phyloP scores from a whole-genome alignment of 2,113 vertebrate genomes.

The Oenanthe melanoleuca region DNA sequence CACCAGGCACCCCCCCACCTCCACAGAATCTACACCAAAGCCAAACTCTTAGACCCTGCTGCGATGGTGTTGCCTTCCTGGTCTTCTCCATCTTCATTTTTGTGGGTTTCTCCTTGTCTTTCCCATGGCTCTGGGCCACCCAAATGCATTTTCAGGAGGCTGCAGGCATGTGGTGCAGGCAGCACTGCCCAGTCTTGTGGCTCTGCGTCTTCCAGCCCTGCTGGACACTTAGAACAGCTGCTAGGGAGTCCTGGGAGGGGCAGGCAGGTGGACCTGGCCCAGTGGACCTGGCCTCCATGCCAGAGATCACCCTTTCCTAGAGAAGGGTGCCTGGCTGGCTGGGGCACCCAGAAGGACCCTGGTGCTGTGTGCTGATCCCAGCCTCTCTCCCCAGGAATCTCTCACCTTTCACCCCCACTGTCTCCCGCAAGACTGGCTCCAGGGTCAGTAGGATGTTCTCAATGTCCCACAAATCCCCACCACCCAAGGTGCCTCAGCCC shows the following conservation, averaged over 20 bases:
- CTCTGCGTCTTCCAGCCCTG: neutral
- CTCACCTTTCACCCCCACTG: conserved; percentile 87
- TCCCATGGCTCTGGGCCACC: neutral
- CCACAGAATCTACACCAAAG: fast-evolving
- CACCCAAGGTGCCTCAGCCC: conserved; percentile 92
- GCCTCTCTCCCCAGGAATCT: conserved; percentile 78
- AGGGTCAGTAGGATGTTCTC: conserved; percentile 94
- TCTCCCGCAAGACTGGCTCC: conserved; percentile 86
- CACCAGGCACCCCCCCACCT: neutral
- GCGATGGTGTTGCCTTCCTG: neutral
- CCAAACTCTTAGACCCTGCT: neutral
- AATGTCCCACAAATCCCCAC: conserved; percentile 86
- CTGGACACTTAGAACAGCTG: neutral
- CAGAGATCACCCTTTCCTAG: neutral
- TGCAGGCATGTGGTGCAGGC: neutral
- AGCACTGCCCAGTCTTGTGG: fast-evolving
- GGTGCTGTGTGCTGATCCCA: neutral
- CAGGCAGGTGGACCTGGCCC: neutral
- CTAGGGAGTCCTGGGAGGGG: neutral
- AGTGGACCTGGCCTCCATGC: neutral
- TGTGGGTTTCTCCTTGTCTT: neutral
- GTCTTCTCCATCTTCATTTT: neutral
- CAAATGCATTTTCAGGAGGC: neutral
- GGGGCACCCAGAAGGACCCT: neutral
- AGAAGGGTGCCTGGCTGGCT: neutral